A percentile compares a stretch with the other conserved stretches of the same genome.
Evolutionary conservation across 2,888 invertebrate species (phyloP).

Genomic region (Brachycybe producta): DNA sequence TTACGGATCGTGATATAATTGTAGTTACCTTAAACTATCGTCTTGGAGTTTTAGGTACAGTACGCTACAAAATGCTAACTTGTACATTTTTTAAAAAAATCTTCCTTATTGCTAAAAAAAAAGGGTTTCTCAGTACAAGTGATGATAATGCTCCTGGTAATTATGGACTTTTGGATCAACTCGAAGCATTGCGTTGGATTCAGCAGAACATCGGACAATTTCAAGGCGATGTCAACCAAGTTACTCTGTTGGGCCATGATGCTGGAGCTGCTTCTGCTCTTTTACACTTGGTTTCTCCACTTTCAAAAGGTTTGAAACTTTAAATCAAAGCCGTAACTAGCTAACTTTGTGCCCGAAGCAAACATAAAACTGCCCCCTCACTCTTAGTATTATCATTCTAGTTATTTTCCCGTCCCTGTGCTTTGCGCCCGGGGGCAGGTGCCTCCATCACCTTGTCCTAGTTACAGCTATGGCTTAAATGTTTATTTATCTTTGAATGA

Average conservation of each 20-base stretch:
- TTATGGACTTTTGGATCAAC: slow-evolving; percentile 14
- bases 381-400: no score
- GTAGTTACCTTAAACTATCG: slow-evolving; percentile 5
- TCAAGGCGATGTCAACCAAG: slow-evolving; percentile 11
- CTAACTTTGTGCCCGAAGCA: no score
- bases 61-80: no score
- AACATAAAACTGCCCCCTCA: no score
- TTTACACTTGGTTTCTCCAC: slow-evolving; percentile 12
- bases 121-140: slow-evolving; percentile 14
- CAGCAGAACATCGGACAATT: slow-evolving; percentile 14
- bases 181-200: slow-evolving; percentile 12
- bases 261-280: slow-evolving; percentile 16
- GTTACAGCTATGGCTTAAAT: no score
- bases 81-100: neutral
- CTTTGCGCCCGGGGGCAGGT: no score
- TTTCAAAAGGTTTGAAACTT: slow-evolving; percentile 9
- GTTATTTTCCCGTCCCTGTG: no score
- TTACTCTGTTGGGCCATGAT: slow-evolving; percentile 16
- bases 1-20: neutral
- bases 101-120: neutral
- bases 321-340: no score
- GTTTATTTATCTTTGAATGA: no score
- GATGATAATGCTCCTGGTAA: slow-evolving; percentile 7
- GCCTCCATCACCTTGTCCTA: no score
- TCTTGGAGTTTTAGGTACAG: slow-evolving; percentile 3